Conservation (phyloP, 2,888 invertebrate genomes). For the Zygogramma bicolorata region DNA sequence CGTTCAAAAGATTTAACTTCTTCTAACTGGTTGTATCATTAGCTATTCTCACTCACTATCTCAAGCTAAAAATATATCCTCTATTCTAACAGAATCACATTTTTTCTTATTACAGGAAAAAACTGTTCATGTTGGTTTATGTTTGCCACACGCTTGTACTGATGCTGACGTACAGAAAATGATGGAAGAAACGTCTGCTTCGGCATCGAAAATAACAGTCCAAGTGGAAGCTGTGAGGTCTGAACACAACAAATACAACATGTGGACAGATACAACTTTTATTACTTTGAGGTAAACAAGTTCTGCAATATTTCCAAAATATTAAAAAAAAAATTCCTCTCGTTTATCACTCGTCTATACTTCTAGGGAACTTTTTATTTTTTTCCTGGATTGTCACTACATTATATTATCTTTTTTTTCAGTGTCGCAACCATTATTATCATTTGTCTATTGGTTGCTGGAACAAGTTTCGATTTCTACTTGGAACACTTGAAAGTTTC, state of each 20-base stretch:
- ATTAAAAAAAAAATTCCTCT: not conserved
- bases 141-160: constrained; percentile 79
- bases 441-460: constrained; percentile 72
- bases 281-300: constrained; percentile 71
- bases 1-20: too few relatives aligned
- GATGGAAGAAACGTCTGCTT: constrained; percentile 69
- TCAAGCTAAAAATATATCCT: not conserved
- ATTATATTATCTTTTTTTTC: too few relatives aligned
- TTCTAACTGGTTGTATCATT: too few relatives aligned
- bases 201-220: constrained; percentile 68
- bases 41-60: too few relatives aligned
- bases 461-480: constrained; percentile 80
- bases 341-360: not conserved
- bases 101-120: constrained; percentile 72
- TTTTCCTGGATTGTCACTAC: too few relatives aligned
- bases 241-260: constrained; percentile 67
- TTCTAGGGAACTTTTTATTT: too few relatives aligned
- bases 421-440: constrained; percentile 71
- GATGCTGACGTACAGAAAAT: constrained; percentile 73
- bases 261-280: constrained; percentile 79
- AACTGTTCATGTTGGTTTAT: constrained; percentile 80
- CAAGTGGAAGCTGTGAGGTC: constrained; percentile 77
- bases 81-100: too few relatives aligned
- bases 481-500: constrained; percentile 68
- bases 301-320: not conserved